Evolutionary conservation across 2,888 invertebrate species (phyloP).

Genomic region (Notodonta ziczac): DNA sequence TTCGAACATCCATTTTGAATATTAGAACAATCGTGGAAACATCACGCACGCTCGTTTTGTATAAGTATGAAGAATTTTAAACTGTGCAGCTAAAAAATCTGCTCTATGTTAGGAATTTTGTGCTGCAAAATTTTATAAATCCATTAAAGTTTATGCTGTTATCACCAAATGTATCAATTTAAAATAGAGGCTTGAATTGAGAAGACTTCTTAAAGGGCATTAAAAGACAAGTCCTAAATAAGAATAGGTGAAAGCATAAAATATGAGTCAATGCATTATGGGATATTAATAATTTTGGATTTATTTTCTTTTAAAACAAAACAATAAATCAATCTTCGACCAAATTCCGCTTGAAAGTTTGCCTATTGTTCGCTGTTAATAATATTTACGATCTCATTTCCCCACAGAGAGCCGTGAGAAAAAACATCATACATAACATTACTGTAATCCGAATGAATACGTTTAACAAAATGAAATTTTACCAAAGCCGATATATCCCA

Average conservation of each 20-base stretch:
- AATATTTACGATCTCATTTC: conserved; percentile 2
- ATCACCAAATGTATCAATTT: no score
- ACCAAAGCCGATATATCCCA: conserved; percentile 26
- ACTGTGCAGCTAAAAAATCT: background rate
- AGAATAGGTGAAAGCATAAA: no score
- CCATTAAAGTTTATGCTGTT: no score
- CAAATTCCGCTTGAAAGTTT: no score
- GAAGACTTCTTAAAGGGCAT: no score
- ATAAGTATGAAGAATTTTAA: background rate
- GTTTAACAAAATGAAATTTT: conserved; percentile 31
- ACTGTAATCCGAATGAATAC: conserved; percentile 37
- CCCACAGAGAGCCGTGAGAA: conserved; percentile 26
- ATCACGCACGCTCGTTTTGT: conserved; percentile 17
- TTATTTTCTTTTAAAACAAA: no score
- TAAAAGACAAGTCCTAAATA: no score
- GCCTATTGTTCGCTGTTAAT: background rate
- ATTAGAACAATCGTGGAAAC: conserved; percentile 27
- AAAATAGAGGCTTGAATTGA: no score
- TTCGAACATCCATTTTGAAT: conserved; percentile 16
- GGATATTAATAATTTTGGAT: no score
- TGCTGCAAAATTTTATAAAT: background rate
- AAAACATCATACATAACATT: conserved; percentile 32
- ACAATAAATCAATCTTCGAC: background rate
- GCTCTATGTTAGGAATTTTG: background rate
- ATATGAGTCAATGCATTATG: no score